Base-by-base conservation (phyloP, 2,113 vertebrate species). In the Recurvirostra avosetta region DNA sequence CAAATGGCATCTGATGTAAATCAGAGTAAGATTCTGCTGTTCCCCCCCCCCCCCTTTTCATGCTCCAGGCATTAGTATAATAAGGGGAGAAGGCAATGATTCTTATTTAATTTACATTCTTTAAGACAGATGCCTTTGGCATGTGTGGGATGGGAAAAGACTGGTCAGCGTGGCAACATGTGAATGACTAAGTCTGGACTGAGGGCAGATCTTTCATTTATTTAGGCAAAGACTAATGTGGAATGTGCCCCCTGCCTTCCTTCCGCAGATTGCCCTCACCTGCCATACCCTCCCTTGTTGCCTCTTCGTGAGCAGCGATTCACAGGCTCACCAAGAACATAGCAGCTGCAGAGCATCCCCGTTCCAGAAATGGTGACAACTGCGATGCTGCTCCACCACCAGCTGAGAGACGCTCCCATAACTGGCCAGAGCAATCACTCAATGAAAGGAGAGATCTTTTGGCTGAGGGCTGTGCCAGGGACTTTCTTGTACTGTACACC, bases 291-390 rank as follows among this genome's bases (percentile, higher is more conserved):
- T 50, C 49, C 49, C 49, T 50, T 79, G 62, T 19, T 0, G 0
- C 53, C 49, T 55, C 50, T 78, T 62, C 9, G 17, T 25, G 59
- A 78, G 65, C 84, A 32, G 56, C 86, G 88, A 88, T 84, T 94
- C 82, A 90, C 3, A 5, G 36, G 36, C 86, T 93, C 16, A 38
- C 50, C 71, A n/a, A 68, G 71, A 58, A 4, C 41, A 5, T 0
- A 20, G 86, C 94, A 95, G 96, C 96, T 95, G 94, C n/a, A 62
- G 75, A 92, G 49, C 82, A 83, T 45, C 65, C 81, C 0, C 0
- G 20, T 67, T 96, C 92, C 82, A 83, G 90, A 45, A 84, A 84
- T 16, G 55, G n/a, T 92, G 93, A 72, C 86, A 94, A 62, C 75
- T 62, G 83, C 1, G 4, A 45, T 10, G 3, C 65, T 88, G 38